phyloP scores from a whole-genome alignment of 2,113 vertebrate species.

The Spilogale gracilis region DNA sequence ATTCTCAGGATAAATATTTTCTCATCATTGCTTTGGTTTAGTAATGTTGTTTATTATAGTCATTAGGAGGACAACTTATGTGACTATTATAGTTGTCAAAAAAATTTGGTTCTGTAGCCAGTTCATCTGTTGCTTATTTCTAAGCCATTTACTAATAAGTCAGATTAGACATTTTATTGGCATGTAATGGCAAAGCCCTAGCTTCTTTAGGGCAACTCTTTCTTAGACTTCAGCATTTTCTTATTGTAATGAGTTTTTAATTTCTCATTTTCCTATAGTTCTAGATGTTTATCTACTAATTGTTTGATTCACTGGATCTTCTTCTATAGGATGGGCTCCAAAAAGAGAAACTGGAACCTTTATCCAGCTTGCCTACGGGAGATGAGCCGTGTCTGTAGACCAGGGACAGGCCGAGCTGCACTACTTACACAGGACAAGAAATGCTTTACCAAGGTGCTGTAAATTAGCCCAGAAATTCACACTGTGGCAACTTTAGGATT shows the following conservation, averaged over 20 bases:
- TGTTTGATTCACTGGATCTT: conserved; percentile 27
- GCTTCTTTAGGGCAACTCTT: conserved; percentile 24
- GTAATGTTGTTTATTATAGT: background rate
- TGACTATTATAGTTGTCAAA: background rate
- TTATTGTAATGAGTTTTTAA: background rate
- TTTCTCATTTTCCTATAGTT: background rate
- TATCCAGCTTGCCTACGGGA: conserved; percentile 96
- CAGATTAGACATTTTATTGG: conserved; percentile 18
- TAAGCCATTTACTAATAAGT: background rate
- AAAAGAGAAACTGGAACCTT: conserved; percentile 98
- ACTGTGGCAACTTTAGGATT: background rate
- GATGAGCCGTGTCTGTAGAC: conserved; percentile 96
- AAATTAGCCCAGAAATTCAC: conserved; percentile 19
- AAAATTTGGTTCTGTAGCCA: background rate
- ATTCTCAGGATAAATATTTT: conserved; percentile 37
- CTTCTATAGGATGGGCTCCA: conserved; percentile 94
- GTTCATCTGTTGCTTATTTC: background rate
- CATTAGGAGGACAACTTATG: background rate
- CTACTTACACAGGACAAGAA: conserved; percentile 98
- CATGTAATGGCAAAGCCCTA: background rate
- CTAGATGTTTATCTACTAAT: background rate
- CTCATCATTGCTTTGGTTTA: background rate
- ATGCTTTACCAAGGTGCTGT: conserved; percentile 95
- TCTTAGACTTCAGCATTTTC: background rate
- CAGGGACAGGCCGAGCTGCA: conserved; percentile 93